These are phyloP conservation scores for Ceratosolen solmsi DNA, from an alignment of 1,140 invertebrate genomes.

Conservation along the genomic window DNA sequence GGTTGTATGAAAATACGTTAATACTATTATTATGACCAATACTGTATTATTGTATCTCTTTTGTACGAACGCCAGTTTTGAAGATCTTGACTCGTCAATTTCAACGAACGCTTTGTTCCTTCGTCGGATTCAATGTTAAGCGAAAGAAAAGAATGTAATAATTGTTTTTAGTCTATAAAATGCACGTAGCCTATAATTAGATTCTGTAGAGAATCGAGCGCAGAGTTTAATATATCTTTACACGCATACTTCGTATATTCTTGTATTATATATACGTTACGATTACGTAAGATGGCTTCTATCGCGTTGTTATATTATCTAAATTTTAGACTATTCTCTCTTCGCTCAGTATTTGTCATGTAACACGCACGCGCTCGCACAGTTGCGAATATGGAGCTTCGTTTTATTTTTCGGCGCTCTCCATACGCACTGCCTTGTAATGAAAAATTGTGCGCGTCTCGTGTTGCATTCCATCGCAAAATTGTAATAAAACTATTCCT, in stretches of 20 bases:
- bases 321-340: constrained; percentile 31
- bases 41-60: constrained; percentile 36
- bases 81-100: constrained; percentile 27
- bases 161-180: constrained; percentile 24
- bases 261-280: too few species aligned
- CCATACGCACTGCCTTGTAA: constrained; percentile 14
- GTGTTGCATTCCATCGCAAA: constrained; percentile 20
- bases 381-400: not conserved
- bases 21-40: constrained; percentile 1
- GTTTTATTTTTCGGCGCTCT: constrained; percentile 7
- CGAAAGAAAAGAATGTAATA: constrained; percentile 10
- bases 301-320: constrained; percentile 35
- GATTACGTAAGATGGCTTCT: constrained; percentile 30
- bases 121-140: not conserved
- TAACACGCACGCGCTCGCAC: constrained; percentile 13
- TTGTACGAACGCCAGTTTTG: constrained; percentile 16
- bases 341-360: constrained; percentile 42
- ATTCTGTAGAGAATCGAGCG: constrained; percentile 54
- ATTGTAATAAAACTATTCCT: constrained; percentile 13
- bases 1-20: not conserved
- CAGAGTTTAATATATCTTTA: constrained; percentile 58
- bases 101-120: constrained; percentile 8
- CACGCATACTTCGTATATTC: too few species aligned
- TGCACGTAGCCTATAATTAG: constrained; percentile 14
- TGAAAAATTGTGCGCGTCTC: not conserved